Conservation (phyloP, 2,113 vertebrate genomes). For the Rynchops niger region DNA sequence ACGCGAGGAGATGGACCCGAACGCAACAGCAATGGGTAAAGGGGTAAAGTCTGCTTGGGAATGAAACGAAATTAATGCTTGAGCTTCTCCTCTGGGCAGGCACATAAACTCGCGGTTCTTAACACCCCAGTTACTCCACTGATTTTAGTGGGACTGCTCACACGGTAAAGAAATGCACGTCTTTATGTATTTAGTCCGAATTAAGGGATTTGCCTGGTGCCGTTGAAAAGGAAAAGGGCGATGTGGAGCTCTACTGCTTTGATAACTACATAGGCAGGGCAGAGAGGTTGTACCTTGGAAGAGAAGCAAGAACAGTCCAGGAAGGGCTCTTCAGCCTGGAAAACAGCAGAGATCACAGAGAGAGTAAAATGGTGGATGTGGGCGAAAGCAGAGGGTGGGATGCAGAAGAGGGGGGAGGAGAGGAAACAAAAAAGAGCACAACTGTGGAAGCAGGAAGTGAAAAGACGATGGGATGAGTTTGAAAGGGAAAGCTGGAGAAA, state of each 20-base stretch:
- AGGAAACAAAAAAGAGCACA: neutral
- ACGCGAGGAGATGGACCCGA: neutral
- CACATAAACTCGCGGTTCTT: neutral
- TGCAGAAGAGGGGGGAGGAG: neutral
- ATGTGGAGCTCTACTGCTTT: neutral
- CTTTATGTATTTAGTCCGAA: neutral
- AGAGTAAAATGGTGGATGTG: neutral
- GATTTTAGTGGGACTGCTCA: neutral
- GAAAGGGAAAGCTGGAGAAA: slow-evolving; percentile 32
- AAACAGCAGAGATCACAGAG: neutral
- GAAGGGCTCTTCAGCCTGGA: neutral
- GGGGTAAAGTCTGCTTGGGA: neutral
- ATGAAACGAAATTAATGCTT: neutral
- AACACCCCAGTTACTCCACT: neutral
- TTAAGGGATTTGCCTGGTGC: neutral
- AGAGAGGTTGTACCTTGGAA: neutral
- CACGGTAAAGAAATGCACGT: neutral
- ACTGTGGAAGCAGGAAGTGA: neutral
- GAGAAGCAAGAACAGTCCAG: neutral
- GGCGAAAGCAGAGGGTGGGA: neutral
- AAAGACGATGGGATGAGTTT: neutral
- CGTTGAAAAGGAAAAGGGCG: neutral
- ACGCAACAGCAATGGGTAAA: neutral
- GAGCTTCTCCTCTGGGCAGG: neutral
- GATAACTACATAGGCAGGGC: neutral